Conservation (phyloP, 2,888 invertebrate species). For the Tenthredo amoena region DNA sequence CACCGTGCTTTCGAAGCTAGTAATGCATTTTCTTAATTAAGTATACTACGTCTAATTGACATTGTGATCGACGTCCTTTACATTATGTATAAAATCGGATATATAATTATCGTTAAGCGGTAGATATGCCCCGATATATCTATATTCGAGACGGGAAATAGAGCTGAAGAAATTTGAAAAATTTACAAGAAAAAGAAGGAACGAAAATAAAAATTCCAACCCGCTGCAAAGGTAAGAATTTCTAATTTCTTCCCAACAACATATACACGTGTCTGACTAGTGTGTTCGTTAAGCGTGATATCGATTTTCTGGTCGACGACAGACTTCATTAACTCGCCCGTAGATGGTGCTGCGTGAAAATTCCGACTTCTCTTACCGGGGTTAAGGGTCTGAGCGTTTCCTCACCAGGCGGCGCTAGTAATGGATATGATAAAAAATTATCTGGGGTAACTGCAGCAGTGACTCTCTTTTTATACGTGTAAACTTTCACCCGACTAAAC, state of each 20-base stretch:
- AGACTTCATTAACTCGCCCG: slow-evolving; percentile 58
- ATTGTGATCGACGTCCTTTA: slow-evolving; percentile 22
- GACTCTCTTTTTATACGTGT: slow-evolving; percentile 33
- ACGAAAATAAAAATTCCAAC: neutral
- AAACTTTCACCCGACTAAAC: neutral
- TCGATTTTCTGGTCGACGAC: slow-evolving; percentile 42
- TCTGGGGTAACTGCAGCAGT: slow-evolving; percentile 10
- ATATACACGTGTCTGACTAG: neutral
- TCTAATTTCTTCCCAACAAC: neutral
- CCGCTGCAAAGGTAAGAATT: neutral
- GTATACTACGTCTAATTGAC: slow-evolving; percentile 28
- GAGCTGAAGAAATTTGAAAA: neutral
- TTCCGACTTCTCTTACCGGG: slow-evolving; percentile 55
- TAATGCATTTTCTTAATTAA: slow-evolving; percentile 17
- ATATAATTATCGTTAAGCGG: neutral
- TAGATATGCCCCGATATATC: neutral
- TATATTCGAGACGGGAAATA: neutral
- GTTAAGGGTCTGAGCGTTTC: slow-evolving; percentile 12
- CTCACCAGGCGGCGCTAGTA: slow-evolving; percentile 26
- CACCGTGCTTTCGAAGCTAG: neutral
- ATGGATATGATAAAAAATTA: neutral
- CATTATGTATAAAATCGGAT: slow-evolving; percentile 1
- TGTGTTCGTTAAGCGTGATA: neutral
- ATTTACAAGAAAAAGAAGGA: neutral
- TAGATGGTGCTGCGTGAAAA: slow-evolving; percentile 62